phyloP scores from a whole-genome alignment of 2,888 invertebrate genomes.

The Peribatodes rhomboidaria region DNA sequence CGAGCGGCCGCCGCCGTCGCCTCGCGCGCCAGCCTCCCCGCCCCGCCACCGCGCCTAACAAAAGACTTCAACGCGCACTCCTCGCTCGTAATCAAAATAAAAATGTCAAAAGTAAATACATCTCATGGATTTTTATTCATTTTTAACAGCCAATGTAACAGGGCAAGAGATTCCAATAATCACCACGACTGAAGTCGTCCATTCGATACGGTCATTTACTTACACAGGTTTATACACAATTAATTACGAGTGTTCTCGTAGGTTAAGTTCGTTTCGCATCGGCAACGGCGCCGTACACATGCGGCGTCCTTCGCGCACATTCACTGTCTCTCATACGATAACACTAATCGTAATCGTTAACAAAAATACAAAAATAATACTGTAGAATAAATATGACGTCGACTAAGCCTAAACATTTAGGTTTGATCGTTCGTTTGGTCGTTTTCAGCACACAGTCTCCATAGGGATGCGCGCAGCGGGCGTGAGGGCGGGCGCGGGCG shows the following conservation, averaged over 20 bases:
- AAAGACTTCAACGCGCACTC: constrained; percentile 72
- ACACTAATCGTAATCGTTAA: constrained; percentile 64
- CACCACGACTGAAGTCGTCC: constrained; percentile 44
- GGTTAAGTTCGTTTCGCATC: neutral
- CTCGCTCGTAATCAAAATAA: constrained; percentile 30
- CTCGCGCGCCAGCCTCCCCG: neutral
- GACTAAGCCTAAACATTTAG: constrained; percentile 44
- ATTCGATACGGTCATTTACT: constrained; percentile 16
- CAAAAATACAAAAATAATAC: constrained; percentile 79
- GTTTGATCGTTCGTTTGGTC: constrained; percentile 18
- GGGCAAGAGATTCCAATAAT: constrained; percentile 63
- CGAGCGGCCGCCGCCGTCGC: neutral
- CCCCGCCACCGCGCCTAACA: constrained; percentile 35
- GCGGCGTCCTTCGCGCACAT: constrained; percentile 41
- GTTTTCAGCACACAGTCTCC: constrained; percentile 87
- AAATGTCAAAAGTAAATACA: constrained; percentile 35
- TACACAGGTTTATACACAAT: neutral
- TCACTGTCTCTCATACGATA: constrained; percentile 47
- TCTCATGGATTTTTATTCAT: constrained; percentile 55
- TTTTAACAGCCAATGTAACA: constrained; percentile 75
- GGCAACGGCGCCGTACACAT: neutral
- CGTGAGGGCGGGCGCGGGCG: constrained; percentile 86
- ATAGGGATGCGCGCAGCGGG: constrained; percentile 81
- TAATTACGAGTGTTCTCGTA: neutral
- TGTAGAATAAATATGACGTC: constrained; percentile 72